Base-by-base conservation (phyloP, 2,888 invertebrate genomes). In the Chloromyia formosa region DNA sequence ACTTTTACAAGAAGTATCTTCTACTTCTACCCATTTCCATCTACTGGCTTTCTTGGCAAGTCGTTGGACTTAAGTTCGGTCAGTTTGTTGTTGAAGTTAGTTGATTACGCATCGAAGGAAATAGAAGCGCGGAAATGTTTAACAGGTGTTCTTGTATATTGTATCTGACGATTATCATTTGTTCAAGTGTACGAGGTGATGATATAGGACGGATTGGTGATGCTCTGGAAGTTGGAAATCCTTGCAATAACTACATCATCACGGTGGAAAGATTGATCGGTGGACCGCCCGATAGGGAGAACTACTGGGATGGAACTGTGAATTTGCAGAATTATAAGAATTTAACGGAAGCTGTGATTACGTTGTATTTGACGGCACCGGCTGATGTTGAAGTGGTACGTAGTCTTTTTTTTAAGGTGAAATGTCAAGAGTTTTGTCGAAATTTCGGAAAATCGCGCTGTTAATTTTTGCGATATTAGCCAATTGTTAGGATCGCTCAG, bases 251-350 rank as follows among this genome's bases (percentile, higher is more conserved):
- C 56, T 68, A 56, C 45, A 49, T 74, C 23, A 45, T 76, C n/a
- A 22, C 16, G 0, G 74, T 76, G 54, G 71, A 74, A 49, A 16
- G 76, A 16, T 18, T 66, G 16, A 74, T 76, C 20, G 74, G 74
- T 9, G 74, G 74, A n/a, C 74, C 76, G 27, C 74, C 74, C 14
- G 54, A 64, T 22, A n/a, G 60, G 12, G 74, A 75, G 60, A 66
- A 71, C 20, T 74, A 76, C 71, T 76, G 76, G 75, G 64, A 74
- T 56, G 75, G 75, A 18, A 53, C 22, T 16, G 56, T 75, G 12
- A 0, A 69, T 42, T 27, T 74, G 14, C n/a, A 69, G 14, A 56
- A 54, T 42, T 56, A 69, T 74, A 62, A 68, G 14, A 69, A 74
- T 62, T 49, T 73, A 68, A 10, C 62, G 10, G 71, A 75, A 62